These are phyloP conservation scores for Takifugu flavidus DNA, from an alignment of 2,113 vertebrate species.

Conservation along the genomic window DNA sequence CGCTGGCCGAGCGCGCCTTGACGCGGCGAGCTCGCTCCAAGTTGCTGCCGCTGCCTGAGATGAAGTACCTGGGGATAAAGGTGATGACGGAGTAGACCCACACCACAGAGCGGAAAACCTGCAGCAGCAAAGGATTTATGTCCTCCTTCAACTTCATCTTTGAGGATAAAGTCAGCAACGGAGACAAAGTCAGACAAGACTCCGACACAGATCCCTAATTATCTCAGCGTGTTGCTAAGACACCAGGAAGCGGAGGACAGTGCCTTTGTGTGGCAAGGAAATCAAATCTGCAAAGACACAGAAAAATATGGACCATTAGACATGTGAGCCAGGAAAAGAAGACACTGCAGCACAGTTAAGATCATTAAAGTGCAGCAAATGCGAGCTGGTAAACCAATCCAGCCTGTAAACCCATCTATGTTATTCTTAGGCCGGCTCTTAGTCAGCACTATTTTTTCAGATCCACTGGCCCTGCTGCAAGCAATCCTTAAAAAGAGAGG, in stretches of 20 bases:
- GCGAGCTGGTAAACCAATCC: slow-evolving; percentile 28
- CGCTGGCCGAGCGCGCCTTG: slow-evolving; percentile 82
- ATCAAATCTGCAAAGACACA: slow-evolving; percentile 40
- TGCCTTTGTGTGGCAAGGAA: slow-evolving; percentile 11
- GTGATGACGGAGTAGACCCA: slow-evolving; percentile 88
- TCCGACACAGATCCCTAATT: not conserved
- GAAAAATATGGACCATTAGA: slow-evolving; percentile 21
- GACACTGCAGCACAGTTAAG: slow-evolving; percentile 14
- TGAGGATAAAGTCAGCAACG: slow-evolving; percentile 20
- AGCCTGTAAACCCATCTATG: slow-evolving; percentile 7
- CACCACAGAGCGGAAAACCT: slow-evolving; percentile 86
- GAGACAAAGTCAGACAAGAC: not conserved
- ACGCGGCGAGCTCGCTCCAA: slow-evolving; percentile 79
- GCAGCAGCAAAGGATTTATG: slow-evolving; percentile 88
- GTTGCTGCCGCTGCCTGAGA: slow-evolving; percentile 80
- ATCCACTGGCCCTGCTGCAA: not conserved
- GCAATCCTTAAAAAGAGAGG: not conserved
- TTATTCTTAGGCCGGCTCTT: slow-evolving; percentile 32
- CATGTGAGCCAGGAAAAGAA: not conserved
- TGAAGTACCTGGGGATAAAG: slow-evolving; percentile 91
- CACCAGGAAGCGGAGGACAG: not conserved
- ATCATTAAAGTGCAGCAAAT: slow-evolving; percentile 12
- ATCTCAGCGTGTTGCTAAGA: slow-evolving; percentile 1
- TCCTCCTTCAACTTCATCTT: slow-evolving; percentile 94
- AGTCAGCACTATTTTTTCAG: slow-evolving; percentile 29